Conservation (phyloP, 2,113 vertebrate species). For the Sander lucioperca region DNA sequence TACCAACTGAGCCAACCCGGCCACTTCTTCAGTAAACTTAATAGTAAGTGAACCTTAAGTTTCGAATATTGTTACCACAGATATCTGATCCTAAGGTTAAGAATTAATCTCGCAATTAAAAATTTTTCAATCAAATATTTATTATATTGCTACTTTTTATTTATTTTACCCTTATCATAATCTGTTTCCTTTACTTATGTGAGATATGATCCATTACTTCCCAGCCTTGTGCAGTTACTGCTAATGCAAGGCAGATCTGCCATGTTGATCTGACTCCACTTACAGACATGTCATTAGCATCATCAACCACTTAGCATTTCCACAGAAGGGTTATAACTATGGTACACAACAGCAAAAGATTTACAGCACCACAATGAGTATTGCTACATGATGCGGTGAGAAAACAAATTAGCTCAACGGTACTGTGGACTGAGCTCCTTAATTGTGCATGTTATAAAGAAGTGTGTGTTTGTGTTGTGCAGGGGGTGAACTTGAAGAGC, state of each 20-base stretch:
- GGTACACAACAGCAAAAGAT: conserved; percentile 19
- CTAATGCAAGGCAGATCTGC: background rate
- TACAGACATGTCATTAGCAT: conserved; percentile 5
- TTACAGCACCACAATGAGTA: conserved; percentile 39
- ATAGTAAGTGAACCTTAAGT: background rate
- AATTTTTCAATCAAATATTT: background rate
- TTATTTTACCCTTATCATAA: background rate
- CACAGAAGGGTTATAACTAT: conserved; percentile 3
- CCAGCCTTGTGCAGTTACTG: conserved; percentile 9
- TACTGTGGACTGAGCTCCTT: conserved; percentile 8
- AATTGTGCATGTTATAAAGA: conserved; percentile 28
- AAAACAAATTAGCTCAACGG: conserved; percentile 44
- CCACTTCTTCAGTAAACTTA: background rate
- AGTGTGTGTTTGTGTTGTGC: conserved; percentile 35
- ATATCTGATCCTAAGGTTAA: background rate
- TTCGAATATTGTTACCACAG: background rate
- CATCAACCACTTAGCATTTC: conserved; percentile 16
- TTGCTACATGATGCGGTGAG: conserved; percentile 65
- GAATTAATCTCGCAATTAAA: background rate
- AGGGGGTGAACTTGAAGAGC: conserved; percentile 23
- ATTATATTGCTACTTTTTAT: background rate
- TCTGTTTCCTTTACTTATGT: background rate
- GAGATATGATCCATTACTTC: background rate
- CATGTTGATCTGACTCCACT: conserved; percentile 12
- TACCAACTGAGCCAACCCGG: too few species aligned